Percentiles rank a stretch among this genome's conserved stretches.
Evolutionary conservation across 2,113 vertebrate species (phyloP).

Genomic region (Lamprologus lemairii): DNA sequence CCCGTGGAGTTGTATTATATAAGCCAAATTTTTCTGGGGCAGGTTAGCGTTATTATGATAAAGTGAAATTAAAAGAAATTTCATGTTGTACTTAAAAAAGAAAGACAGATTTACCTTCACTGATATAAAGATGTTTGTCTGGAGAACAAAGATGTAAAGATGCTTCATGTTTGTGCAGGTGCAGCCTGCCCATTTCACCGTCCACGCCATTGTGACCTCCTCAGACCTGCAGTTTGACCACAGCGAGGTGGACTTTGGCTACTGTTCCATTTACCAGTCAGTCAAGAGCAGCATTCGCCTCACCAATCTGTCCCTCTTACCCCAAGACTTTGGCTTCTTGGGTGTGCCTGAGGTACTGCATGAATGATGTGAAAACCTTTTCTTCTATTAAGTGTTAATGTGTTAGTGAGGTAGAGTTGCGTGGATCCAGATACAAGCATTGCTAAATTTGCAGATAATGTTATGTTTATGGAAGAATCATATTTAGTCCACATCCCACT

Average conservation of each 20-base stretch:
- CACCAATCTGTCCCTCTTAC: constrained; percentile 80
- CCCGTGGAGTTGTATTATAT: background rate
- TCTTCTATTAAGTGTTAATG: background rate
- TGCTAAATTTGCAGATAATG: background rate
- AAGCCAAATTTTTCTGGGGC: background rate
- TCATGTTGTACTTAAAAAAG: background rate
- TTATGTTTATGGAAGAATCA: background rate
- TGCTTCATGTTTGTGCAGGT: constrained; percentile 57
- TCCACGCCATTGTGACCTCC: constrained; percentile 82
- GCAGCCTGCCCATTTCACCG: constrained; percentile 68
- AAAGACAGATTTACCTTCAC: background rate
- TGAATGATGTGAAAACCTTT: background rate
- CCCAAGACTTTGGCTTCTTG: constrained; percentile 89
- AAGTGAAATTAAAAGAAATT: background rate
- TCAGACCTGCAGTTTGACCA: constrained; percentile 81
- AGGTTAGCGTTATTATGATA: background rate
- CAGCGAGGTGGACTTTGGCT: constrained; percentile 77
- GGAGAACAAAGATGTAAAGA: background rate
- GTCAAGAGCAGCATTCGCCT: constrained; percentile 68
- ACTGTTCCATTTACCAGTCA: constrained; percentile 80
- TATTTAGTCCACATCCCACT: background rate
- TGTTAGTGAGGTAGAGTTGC: background rate
- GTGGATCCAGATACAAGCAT: background rate
- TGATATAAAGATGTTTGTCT: background rate
- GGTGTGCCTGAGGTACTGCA: constrained; percentile 78